Conservation (phyloP, 2,113 vertebrate genomes). For the Cranoglanis bouderius region DNA sequence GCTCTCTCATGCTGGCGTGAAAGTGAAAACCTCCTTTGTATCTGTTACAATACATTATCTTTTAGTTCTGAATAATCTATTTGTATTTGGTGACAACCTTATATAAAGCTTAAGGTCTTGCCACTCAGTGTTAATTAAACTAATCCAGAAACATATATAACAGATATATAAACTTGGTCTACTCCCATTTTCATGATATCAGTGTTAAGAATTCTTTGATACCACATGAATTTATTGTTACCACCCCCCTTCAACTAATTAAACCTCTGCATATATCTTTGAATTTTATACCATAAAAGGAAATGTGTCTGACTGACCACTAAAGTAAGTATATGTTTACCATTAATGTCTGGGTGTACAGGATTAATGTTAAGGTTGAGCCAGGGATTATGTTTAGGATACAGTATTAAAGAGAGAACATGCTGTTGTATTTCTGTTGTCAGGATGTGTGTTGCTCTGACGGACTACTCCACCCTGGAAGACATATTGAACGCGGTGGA, state of each 20-base stretch:
- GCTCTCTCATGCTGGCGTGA: too few relatives aligned
- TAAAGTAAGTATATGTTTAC: not conserved
- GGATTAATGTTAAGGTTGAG: not conserved
- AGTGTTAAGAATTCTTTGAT: not conserved
- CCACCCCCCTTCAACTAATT: too few relatives aligned
- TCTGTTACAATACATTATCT: not conserved
- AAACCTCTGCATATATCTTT: too few relatives aligned
- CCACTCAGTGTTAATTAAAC: not conserved
- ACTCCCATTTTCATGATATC: not conserved
- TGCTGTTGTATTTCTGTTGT: not conserved
- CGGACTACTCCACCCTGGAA: constrained; percentile 72
- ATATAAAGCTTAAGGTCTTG: not conserved
- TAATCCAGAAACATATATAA: not conserved
- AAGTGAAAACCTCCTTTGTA: not conserved
- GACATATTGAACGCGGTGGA: constrained; percentile 73
- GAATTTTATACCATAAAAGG: not conserved
- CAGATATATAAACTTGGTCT: not conserved
- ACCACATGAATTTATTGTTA: not conserved
- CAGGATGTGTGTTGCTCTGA: constrained; percentile 82
- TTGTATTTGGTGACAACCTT: not conserved
- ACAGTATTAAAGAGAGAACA: not conserved
- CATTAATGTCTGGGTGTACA: not conserved
- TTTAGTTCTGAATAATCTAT: not conserved
- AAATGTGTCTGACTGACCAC: not conserved
- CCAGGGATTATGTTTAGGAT: not conserved